Evolutionary conservation across 2,888 invertebrate genomes (phyloP), one percentile per base, ranked within the genome.

Genomic region (Caradrina kadenii): DNA sequence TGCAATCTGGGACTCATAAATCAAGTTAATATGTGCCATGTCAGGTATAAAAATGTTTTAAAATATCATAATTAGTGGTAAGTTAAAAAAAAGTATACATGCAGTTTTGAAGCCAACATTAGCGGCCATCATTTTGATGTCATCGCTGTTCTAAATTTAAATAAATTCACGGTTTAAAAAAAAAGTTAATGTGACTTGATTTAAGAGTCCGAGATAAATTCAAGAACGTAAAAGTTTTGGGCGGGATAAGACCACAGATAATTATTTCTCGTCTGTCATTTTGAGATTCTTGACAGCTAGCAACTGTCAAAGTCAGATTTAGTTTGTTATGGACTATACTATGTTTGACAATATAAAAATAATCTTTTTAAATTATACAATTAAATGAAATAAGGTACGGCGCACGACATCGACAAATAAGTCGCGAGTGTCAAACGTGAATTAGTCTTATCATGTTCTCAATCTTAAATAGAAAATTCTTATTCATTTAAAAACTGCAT

Each of bases 401-500:
- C n/a, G 1, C 49, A 56, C n/a, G 59, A 21, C 1, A n/a, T 26
- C 49, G 48, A 68, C 50, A 53, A 60, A 60, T 62, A 63, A 35
- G 21, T 69, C 62, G 42, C 21, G 42, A 39, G 6, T 2, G 15
- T 54, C 42, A 55, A 19, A 22, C 1, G 4, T 31, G 56, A 52
- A 31, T 76, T 48, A 49, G 22, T 75, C 54, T 70, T 55, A 56
- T 19, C 31, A 50, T 53, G 49, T 59, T 62, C 22, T 70, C 70
- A 50, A 50, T 11, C 59, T 63, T 70, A 66, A 42, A 70, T 74
- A 39, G 62, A 73, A 78, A 63, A 49, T 39, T 58, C 66, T 72
- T 71, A 65, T 79, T 59, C 8, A 55, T 71, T 58, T 64, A 70
- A 70, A 75, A 76, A 84, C 69, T 69, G 60, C 65, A 70, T 76